Percentiles rank a stretch among this genome's conserved stretches.
phyloP scores from a whole-genome alignment of 2,113 vertebrate genomes.

The Electrona antarctica region DNA sequence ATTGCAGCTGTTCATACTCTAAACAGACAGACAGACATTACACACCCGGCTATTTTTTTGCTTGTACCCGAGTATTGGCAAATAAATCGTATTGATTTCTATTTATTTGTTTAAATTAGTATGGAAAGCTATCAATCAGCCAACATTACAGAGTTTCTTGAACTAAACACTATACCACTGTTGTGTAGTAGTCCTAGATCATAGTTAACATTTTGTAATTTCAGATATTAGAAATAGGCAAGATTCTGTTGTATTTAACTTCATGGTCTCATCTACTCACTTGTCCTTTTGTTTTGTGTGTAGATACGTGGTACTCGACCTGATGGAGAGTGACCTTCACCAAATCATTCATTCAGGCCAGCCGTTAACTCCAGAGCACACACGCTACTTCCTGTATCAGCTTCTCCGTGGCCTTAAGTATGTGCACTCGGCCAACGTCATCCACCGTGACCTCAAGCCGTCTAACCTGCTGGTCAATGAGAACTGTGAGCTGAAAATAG shows the following conservation, averaged over 20 bases:
- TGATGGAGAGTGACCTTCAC: conserved; percentile 98
- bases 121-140: too few species aligned
- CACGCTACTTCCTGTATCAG: conserved; percentile 96
- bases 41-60: too few species aligned
- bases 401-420: conserved; percentile 96
- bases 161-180: too few species aligned
- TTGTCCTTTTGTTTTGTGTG: conserved; percentile 2
- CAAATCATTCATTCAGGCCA: conserved; percentile 96
- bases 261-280: background rate
- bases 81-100: too few species aligned
- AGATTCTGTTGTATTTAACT: background rate
- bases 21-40: too few species aligned
- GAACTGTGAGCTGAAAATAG: conserved; percentile 97
- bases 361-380: conserved; percentile 88
- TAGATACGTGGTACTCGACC: conserved; percentile 95
- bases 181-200: too few species aligned
- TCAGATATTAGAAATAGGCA: too few species aligned
- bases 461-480: conserved; percentile 95
- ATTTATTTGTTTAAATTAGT: too few species aligned
- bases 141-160: too few species aligned
- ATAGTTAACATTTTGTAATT: too few species aligned
- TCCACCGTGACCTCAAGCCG: conserved; percentile 96
- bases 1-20: too few species aligned
- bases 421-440: conserved; percentile 95
- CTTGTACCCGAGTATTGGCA: too few species aligned